These are phyloP conservation scores for Siphamia tubifer DNA, from an alignment of 2,113 vertebrate genomes.

Conservation along the genomic window DNA sequence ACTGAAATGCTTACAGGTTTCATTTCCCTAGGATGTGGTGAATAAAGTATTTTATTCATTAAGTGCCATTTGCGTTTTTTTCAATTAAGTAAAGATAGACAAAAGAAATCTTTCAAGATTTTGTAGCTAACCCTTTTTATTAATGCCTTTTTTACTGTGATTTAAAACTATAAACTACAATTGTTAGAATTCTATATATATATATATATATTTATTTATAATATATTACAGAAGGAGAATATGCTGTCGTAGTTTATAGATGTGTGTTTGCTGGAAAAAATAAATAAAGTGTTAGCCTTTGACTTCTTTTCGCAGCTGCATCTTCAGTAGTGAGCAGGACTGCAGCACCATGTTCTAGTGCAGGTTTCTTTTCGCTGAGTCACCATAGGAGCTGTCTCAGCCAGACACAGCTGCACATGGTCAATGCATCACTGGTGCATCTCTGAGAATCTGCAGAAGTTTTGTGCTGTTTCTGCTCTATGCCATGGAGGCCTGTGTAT, in stretches of 20 bases:
- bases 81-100: too few species aligned
- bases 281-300: not conserved
- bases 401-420: slow-evolving; percentile 36
- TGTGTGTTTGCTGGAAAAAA: not conserved
- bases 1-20: too few species aligned
- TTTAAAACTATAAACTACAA: too few species aligned
- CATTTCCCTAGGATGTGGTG: too few species aligned
- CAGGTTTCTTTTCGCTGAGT: slow-evolving; percentile 44
- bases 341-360: slow-evolving; percentile 25
- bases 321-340: slow-evolving; percentile 15
- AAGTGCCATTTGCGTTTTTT: too few species aligned
- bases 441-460: slow-evolving; percentile 15
- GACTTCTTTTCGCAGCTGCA: not conserved
- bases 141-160: too few species aligned
- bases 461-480: not conserved
- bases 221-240: not conserved
- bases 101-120: too few species aligned
- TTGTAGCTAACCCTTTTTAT: too few species aligned
- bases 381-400: slow-evolving; percentile 30
- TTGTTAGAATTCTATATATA: not conserved
- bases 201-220: too few species aligned
- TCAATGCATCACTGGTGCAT: slow-evolving; percentile 29
- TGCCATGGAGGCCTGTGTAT: not conserved
- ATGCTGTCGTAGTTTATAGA: not conserved
- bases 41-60: too few species aligned